These are phyloP conservation scores for Xiphophorus maculatus DNA, from an alignment of 2,113 vertebrate species.

Conservation along the genomic window DNA sequence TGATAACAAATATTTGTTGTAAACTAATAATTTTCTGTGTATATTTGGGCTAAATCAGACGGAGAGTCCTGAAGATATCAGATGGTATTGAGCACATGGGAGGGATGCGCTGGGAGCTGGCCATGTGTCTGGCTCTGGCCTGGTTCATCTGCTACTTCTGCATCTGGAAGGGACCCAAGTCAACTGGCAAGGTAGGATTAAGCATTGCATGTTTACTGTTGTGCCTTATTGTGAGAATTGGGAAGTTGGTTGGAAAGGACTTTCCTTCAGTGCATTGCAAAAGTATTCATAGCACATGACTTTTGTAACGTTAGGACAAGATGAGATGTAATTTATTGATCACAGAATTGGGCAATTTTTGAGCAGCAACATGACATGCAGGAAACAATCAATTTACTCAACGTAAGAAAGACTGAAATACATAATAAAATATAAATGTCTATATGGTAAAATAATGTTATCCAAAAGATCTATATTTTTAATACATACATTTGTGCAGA, in stretches of 20 bases:
- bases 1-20: neutral
- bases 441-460: too few relatives aligned
- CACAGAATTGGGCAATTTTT: neutral
- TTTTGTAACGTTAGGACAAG: neutral
- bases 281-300: neutral
- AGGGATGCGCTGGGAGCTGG: slow-evolving; percentile 93
- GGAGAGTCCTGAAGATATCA: slow-evolving; percentile 92
- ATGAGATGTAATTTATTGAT: neutral
- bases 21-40: slow-evolving; percentile 12
- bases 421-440: too few relatives aligned
- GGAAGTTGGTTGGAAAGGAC: neutral
- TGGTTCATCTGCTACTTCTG: slow-evolving; percentile 99
- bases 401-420: too few relatives aligned
- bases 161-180: slow-evolving; percentile 99
- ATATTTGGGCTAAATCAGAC: slow-evolving; percentile 75
- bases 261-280: neutral
- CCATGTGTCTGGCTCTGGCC: slow-evolving; percentile 91
- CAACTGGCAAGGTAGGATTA: slow-evolving; percentile 93
- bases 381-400: too few relatives aligned
- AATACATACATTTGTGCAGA: too few relatives aligned
- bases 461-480: too few relatives aligned
- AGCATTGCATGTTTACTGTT: slow-evolving; percentile 12
- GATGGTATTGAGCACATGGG: slow-evolving; percentile 95
- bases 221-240: neutral
- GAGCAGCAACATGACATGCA: too few relatives aligned